Evolutionary conservation across 2,113 vertebrate genomes (phyloP).

Genomic region (Lophius piscatorius): DNA sequence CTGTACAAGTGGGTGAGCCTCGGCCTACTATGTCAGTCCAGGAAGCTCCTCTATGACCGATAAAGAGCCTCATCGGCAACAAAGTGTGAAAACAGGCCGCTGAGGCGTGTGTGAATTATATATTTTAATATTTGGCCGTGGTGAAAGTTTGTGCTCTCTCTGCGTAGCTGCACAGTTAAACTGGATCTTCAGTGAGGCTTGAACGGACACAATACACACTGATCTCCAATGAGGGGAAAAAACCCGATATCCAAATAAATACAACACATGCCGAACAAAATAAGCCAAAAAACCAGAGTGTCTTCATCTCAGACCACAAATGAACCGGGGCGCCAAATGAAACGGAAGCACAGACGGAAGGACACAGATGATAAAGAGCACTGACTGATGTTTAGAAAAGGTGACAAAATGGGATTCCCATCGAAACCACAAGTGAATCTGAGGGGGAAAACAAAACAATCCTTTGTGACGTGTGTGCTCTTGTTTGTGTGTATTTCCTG

Average conservation of each 20-base stretch:
- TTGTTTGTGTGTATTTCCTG: constrained; percentile 19
- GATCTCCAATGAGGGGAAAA: neutral
- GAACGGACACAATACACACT: neutral
- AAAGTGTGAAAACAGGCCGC: no score
- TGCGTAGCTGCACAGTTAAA: constrained; percentile 3
- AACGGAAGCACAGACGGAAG: neutral
- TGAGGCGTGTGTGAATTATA: no score
- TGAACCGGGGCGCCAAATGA: neutral
- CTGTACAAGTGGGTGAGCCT: no score
- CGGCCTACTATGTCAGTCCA: no score
- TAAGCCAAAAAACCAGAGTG: neutral
- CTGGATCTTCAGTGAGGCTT: neutral
- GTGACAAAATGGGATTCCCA: constrained; percentile 33
- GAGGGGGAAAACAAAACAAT: constrained; percentile 38
- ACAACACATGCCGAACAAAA: constrained; percentile 14
- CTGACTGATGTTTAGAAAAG: constrained; percentile 31
- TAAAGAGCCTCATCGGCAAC: no score
- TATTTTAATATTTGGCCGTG: no score
- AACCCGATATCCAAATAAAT: constrained; percentile 49
- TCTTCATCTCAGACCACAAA: constrained; percentile 32
- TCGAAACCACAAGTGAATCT: constrained; percentile 45
- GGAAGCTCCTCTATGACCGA: constrained; percentile 10
- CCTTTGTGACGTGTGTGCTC: constrained; percentile 29
- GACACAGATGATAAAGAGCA: neutral
- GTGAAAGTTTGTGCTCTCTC: neutral